These are phyloP conservation scores for Aleiodes sp. DNA, from an alignment of 1,140 invertebrate genomes.

Conservation along the genomic window DNA sequence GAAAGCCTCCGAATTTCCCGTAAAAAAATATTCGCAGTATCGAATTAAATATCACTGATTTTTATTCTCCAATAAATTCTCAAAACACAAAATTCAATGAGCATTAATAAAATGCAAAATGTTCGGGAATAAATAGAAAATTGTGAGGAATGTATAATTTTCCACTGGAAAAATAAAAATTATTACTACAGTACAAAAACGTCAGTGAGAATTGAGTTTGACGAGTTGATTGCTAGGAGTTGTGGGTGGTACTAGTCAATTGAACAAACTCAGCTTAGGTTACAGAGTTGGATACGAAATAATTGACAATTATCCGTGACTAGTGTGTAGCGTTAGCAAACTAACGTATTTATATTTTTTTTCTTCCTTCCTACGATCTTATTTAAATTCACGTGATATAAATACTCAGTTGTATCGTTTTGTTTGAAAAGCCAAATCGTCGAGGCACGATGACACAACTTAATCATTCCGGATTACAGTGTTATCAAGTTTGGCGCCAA, in stretches of 20 bases:
- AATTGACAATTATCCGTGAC: conserved; percentile 31
- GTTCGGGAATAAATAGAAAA: too few relatives aligned
- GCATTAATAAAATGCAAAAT: too few relatives aligned
- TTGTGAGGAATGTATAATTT: too few relatives aligned
- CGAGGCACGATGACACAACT: not conserved
- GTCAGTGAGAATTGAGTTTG: conserved; percentile 27
- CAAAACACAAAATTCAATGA: too few relatives aligned
- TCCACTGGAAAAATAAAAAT: not conserved
- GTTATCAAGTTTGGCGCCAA: not conserved
- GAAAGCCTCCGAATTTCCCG: too few relatives aligned
- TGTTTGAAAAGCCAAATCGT: too few relatives aligned
- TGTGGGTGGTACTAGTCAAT: conserved; percentile 34
- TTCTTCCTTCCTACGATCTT: not conserved
- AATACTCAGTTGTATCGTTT: too few relatives aligned
- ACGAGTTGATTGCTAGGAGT: conserved; percentile 22
- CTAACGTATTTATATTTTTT: conserved; percentile 8
- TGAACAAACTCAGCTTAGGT: conserved; percentile 25
- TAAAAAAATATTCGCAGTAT: too few relatives aligned
- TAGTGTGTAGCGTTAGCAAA: not conserved
- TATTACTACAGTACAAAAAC: not conserved
- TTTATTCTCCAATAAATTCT: too few relatives aligned
- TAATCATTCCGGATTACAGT: not conserved
- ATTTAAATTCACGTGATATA: not conserved
- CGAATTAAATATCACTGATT: too few relatives aligned
- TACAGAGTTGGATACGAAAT: conserved; percentile 33